Percentiles rank a stretch among this genome's conserved stretches.
Conservation (phyloP, 2,797 vertebrate genomes). For the Limosa lapponica region DNA sequence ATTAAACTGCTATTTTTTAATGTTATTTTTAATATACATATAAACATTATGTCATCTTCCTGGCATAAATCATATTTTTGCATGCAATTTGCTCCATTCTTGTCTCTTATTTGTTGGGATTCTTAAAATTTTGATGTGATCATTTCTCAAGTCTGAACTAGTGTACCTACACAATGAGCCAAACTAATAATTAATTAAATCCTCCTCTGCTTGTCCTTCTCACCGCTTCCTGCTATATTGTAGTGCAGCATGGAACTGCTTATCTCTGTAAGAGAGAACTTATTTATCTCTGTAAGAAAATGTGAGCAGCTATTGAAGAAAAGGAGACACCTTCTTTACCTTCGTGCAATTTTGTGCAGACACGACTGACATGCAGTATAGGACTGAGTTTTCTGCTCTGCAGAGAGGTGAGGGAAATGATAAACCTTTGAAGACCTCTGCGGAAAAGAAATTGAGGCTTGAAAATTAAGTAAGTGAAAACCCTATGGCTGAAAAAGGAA, state of each 20-base stretch:
- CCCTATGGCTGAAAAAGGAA: neutral
- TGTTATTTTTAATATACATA: neutral
- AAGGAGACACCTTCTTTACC: neutral
- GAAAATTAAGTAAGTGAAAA: neutral
- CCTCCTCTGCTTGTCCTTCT: neutral
- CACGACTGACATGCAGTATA: neutral
- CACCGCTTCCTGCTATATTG: neutral
- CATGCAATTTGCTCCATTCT: neutral
- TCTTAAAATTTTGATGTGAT: neutral
- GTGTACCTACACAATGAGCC: neutral
- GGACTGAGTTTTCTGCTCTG: neutral
- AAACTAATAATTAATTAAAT: constrained; percentile 11
- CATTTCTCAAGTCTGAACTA: neutral
- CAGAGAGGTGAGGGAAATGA: neutral
- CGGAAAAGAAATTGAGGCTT: neutral
- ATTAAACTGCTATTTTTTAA: neutral
- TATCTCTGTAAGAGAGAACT: neutral
- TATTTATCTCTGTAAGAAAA: neutral
- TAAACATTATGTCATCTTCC: neutral
- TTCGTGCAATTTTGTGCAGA: neutral
- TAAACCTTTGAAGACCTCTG: neutral
- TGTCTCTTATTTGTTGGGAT: neutral
- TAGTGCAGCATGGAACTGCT: neutral
- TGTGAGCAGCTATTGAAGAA: neutral
- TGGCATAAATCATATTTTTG: neutral